A percentile compares a stretch with the other conserved stretches of the same genome.
Evolutionary conservation across 1,140 invertebrate species (phyloP).

Genomic region (Drosophila neocordata): DNA sequence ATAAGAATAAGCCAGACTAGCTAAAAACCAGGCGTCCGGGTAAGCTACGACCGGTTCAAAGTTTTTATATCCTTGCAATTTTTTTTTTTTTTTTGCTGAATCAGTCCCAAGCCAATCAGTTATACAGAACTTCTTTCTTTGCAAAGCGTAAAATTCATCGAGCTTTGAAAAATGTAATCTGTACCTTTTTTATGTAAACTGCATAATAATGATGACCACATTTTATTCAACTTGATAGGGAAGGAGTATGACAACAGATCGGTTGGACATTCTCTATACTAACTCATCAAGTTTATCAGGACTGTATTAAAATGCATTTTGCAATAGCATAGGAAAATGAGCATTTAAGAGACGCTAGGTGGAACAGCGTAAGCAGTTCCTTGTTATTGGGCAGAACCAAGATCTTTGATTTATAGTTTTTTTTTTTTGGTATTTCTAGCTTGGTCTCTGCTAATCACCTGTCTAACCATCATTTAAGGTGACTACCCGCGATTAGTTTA

Average conservation of each 20-base stretch:
- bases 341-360: background rate
- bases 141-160: no score
- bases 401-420: background rate
- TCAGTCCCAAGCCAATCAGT: no score
- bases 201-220: no score
- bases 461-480: background rate
- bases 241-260: background rate
- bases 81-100: no score
- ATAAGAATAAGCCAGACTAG: background rate
- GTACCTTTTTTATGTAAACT: no score
- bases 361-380: background rate
- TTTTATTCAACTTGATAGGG: no score
- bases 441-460: background rate
- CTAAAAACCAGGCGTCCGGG: background rate
- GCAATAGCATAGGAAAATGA: background rate
- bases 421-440: slow-evolving; percentile 18
- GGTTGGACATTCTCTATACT: background rate
- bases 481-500: background rate
- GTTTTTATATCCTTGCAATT: background rate
- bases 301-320: background rate
- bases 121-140: no score
- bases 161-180: no score
- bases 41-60: background rate
- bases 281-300: background rate
- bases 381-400: background rate